phyloP scores from a whole-genome alignment of 2,113 vertebrate species.

The Mormyrus iriodes region DNA sequence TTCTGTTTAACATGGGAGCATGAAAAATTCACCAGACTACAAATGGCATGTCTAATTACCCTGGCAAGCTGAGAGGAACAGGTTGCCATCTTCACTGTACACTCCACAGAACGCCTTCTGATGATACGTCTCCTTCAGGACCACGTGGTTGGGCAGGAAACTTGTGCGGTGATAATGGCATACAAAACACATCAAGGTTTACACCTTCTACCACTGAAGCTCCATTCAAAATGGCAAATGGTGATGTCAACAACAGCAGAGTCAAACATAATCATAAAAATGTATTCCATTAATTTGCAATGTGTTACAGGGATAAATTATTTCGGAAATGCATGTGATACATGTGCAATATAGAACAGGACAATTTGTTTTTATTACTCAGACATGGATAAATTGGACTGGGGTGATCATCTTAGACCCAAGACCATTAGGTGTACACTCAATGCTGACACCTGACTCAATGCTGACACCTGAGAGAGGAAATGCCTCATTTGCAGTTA shows the following conservation, averaged over 20 bases:
- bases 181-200: background rate
- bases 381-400: background rate
- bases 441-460: background rate
- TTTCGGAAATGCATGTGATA: background rate
- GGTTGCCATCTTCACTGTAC: constrained; percentile 75
- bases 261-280: background rate
- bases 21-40: background rate
- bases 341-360: background rate
- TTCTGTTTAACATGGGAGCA: background rate
- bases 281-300: background rate
- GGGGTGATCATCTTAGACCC: background rate
- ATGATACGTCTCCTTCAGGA: constrained; percentile 72
- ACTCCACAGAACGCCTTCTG: constrained; percentile 90
- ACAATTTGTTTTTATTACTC: background rate
- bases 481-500: background rate
- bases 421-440: background rate
- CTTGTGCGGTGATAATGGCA: constrained; percentile 49
- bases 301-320: background rate
- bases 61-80: constrained; percentile 87
- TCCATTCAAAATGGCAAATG: background rate
- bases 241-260: background rate
- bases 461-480: background rate
- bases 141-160: constrained; percentile 80
- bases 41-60: constrained; percentile 54
- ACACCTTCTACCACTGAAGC: background rate